Conservation (phyloP, 2,888 invertebrate species). For the Molanna angustata region DNA sequence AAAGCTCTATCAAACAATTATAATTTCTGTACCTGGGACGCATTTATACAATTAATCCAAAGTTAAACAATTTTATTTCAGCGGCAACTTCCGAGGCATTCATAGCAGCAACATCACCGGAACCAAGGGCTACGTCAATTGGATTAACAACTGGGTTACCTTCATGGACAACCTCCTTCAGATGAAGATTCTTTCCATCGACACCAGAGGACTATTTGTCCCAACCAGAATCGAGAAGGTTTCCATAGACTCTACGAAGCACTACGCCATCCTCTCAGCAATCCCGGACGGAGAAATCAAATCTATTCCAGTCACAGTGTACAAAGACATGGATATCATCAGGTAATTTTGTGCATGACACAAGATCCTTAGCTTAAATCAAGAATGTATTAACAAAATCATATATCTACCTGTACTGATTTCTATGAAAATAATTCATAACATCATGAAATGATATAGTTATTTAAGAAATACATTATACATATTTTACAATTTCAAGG, state of each 20-base stretch:
- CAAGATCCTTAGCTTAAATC: neutral
- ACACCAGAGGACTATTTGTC: constrained; percentile 66
- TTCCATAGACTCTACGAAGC: constrained; percentile 64
- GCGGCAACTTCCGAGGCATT: constrained; percentile 61
- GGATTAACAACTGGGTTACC: constrained; percentile 83
- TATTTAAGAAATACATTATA: neutral
- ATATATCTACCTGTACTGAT: too few relatives aligned
- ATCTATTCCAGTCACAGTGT: constrained; percentile 49
- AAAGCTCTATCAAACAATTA: too few relatives aligned
- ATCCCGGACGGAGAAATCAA: constrained; percentile 48
- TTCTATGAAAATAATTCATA: too few relatives aligned
- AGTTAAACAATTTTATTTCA: constrained; percentile 37
- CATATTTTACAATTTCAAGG: constrained; percentile 37
- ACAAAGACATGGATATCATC: constrained; percentile 52
- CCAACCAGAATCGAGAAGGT: constrained; percentile 73
- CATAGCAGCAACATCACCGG: constrained; percentile 53
- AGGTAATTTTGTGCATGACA: constrained; percentile 38
- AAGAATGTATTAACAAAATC: too few relatives aligned
- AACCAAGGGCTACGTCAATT: constrained; percentile 55
- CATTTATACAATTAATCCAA: too few relatives aligned
- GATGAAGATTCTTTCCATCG: constrained; percentile 68
- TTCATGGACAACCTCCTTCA: constrained; percentile 91
- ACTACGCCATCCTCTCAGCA: constrained; percentile 51
- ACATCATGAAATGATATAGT: neutral
- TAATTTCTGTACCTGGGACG: too few relatives aligned